phyloP scores from a whole-genome alignment of 64 coral and sea anemone genomes.

The Platygyra sinensis region DNA sequence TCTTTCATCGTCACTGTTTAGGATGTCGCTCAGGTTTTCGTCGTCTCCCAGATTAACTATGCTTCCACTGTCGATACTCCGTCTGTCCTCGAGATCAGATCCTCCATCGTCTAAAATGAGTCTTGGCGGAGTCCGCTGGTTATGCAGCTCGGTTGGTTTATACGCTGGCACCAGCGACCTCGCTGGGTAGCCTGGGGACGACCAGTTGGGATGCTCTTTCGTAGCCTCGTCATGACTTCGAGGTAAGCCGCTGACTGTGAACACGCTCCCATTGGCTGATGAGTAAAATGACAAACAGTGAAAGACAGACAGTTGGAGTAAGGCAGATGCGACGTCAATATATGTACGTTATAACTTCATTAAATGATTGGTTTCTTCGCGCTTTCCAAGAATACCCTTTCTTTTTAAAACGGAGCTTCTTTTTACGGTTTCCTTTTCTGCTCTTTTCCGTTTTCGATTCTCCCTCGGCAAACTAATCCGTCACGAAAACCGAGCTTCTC shows the following conservation, averaged over 20 bases:
- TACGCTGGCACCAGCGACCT: conserved; percentile 74
- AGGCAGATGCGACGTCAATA: neutral
- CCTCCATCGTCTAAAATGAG: conserved; percentile 84
- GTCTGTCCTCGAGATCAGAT: conserved; percentile 33
- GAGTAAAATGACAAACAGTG: neutral
- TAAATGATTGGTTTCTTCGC: too few species aligned
- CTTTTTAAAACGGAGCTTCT: too few species aligned
- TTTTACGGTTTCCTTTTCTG: too few species aligned
- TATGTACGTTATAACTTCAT: too few species aligned
- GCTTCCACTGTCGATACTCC: conserved; percentile 44
- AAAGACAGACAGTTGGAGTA: neutral
- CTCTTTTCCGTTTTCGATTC: too few species aligned
- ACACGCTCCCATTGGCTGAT: neutral
- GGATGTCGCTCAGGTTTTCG: conserved; percentile 73
- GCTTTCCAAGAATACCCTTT: too few species aligned
- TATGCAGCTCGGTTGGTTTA: conserved; percentile 52
- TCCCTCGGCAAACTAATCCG: too few species aligned
- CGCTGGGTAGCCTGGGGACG: conserved; percentile 48
- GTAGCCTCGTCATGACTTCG: conserved; percentile 47
- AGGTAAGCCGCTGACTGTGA: conserved; percentile 11
- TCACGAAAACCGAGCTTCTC: too few species aligned
- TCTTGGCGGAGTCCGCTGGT: conserved; percentile 68
- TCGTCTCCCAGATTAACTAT: conserved; percentile 55
- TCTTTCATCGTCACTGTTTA: conserved; percentile 76
- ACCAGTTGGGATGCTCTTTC: conserved; percentile 52